Evolutionary conservation across 2,797 vertebrate genomes (phyloP), one percentile per base, ranked within the genome.

Genomic region (Petrocephalus sullivani): DNA sequence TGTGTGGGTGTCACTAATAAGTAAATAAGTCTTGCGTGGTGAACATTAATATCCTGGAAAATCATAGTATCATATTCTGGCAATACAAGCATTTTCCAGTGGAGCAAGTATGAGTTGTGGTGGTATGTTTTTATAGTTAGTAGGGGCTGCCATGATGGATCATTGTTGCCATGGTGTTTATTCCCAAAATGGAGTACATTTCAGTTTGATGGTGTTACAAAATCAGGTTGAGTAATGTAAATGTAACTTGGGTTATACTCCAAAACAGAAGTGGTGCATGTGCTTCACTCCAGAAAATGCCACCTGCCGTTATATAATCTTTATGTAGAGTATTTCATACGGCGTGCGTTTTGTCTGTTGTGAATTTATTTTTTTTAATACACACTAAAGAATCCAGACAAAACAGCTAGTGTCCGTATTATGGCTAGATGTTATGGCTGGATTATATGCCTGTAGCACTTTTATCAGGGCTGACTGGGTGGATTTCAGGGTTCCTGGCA

Each of bases 1-100:
- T 67, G 84, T 89, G 87, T 91, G 61, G 10, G 87, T 75, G 83
- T 81, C 86, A 87, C 89, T 90, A 86, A 89, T 89, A 91, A 91
- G 81, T 64, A 90, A 91, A 88, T 87, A 87, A 88, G 82, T 53
- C 14, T 60, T 21, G 46, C 49, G 6, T 71, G 58, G 58, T 54
- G n/a, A 88, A 41, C 82, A 53, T 54, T 54, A 81, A 37, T 54
- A 78, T 86, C 71, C 87, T 83, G 88, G 87, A 91, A 90, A 90
- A 89, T 89, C 87, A 58, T 81, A 49, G 51, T 85, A 86, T 88
- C 88, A 83, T 67, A 88, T 89, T 90, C 87, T 88, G 61, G 61
- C 58, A 23, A 67, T 85, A 23, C 14, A 41, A n/a, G 58, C 58
- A 41, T 85, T 88, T 85, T 41, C 82, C 60, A n/a, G 33, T 71